Percentiles rank a stretch among this genome's conserved stretches.
phyloP scores from a whole-genome alignment of 1,140 invertebrate genomes.

The Caenorhabditis remanei region DNA sequence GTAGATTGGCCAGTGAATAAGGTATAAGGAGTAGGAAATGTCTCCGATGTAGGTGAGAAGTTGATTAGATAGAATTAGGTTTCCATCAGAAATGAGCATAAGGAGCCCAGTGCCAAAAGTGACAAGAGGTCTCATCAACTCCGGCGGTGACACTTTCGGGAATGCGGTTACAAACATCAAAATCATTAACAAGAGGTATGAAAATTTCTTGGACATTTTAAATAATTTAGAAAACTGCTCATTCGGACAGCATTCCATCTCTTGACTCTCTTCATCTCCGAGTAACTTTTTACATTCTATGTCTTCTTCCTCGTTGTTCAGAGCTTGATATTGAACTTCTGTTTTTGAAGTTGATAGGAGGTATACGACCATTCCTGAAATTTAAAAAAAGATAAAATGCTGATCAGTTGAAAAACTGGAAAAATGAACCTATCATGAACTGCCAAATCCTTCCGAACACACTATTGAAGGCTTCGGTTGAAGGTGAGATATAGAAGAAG shows the following conservation, averaged over 20 bases:
- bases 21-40: slow-evolving; percentile 48
- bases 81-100: not conserved
- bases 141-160: not conserved
- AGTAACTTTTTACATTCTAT: not conserved
- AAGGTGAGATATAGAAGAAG: not conserved
- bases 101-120: not conserved
- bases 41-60: slow-evolving; percentile 44
- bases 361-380: not conserved
- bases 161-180: not conserved
- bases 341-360: not conserved
- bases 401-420: too few relatives aligned
- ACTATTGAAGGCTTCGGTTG: not conserved
- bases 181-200: not conserved
- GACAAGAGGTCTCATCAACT: not conserved
- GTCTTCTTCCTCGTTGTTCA: not conserved
- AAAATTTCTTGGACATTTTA: not conserved
- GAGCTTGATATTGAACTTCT: not conserved
- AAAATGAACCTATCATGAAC: not conserved
- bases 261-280: not conserved
- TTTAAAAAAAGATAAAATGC: not conserved
- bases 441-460: slow-evolving; percentile 20
- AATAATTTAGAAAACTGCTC: not conserved
- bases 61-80: not conserved
- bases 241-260: not conserved
- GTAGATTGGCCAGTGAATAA: slow-evolving; percentile 49